phyloP scores from a whole-genome alignment of 2,888 invertebrate genomes.

The Drosophila niveifrons region DNA sequence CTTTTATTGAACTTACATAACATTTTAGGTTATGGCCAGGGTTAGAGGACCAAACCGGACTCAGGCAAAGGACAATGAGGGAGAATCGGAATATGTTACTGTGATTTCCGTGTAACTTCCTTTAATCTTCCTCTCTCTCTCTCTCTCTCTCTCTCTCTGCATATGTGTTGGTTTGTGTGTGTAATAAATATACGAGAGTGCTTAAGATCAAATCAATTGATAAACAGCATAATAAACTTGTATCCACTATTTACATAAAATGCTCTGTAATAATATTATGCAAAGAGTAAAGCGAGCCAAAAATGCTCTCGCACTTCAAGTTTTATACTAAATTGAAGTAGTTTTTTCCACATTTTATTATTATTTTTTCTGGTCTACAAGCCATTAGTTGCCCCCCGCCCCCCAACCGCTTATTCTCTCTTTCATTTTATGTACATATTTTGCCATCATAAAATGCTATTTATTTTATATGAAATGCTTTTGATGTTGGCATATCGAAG shows the following conservation, averaged over 20 bases:
- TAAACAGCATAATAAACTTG: slow-evolving; percentile 79
- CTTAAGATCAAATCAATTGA: slow-evolving; percentile 81
- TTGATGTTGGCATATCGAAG: slow-evolving; percentile 61
- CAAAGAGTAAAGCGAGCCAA: slow-evolving; percentile 60
- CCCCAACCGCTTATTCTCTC: not conserved
- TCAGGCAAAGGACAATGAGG: slow-evolving; percentile 51
- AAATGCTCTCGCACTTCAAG: slow-evolving; percentile 33
- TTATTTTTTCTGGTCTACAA: slow-evolving; percentile 41
- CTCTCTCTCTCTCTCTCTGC: slow-evolving; percentile 28
- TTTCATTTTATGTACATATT: slow-evolving; percentile 45
- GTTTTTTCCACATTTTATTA: slow-evolving; percentile 43
- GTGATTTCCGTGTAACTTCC: slow-evolving; percentile 75
- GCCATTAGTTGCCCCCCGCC: slow-evolving; percentile 45
- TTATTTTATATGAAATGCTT: slow-evolving; percentile 65
- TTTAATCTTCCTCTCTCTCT: slow-evolving; percentile 37
- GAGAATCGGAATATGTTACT: slow-evolving; percentile 65
- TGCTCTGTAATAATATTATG: slow-evolving; percentile 71
- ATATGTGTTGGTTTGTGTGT: slow-evolving; percentile 31
- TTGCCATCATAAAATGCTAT: slow-evolving; percentile 60
- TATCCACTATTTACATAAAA: slow-evolving; percentile 78
- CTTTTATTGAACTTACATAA: slow-evolving; percentile 76
- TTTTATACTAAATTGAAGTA: slow-evolving; percentile 61
- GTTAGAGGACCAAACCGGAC: slow-evolving; percentile 44
- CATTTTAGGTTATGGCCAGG: slow-evolving; percentile 67
- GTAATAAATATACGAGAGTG: slow-evolving; percentile 77